Conservation (phyloP, 2,113 vertebrate species). For the Sphaerodactylus townsendi region DNA sequence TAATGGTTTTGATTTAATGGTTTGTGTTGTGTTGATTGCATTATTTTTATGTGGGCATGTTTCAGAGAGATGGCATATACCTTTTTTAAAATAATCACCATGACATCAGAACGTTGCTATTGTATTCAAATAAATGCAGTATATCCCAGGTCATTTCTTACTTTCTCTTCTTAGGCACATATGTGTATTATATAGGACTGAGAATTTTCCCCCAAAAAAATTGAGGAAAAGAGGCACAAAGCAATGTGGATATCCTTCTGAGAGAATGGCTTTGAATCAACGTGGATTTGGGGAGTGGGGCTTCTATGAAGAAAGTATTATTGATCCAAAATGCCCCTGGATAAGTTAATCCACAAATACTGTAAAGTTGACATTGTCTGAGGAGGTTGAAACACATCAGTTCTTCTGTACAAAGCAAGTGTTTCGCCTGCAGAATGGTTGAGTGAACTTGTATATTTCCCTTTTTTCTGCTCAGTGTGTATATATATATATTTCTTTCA, state of each 20-base stretch:
- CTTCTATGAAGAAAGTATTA: not conserved
- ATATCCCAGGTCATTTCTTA: not conserved
- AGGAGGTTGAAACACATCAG: not conserved
- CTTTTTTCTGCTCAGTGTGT: not conserved
- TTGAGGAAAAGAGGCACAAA: not conserved
- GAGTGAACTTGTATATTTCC: not conserved
- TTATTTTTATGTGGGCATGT: too few species aligned
- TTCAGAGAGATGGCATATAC: too few species aligned
- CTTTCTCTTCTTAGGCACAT: not conserved
- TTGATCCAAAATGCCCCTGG: not conserved
- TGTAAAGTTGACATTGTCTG: not conserved
- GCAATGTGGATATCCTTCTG: not conserved
- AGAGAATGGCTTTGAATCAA: not conserved
- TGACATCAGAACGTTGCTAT: too few species aligned
- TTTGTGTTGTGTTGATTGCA: too few species aligned
- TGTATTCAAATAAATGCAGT: not conserved
- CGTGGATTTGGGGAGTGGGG: not conserved
- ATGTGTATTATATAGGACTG: too few species aligned
- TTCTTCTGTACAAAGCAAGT: slow-evolving; percentile 1
- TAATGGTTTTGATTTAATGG: too few species aligned
- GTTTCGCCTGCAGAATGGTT: not conserved
- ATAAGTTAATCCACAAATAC: not conserved
- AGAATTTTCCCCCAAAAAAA: too few species aligned
- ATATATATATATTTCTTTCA: slow-evolving; percentile 12
- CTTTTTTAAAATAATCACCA: too few species aligned